Evolutionary conservation across 2,113 vertebrate species (phyloP).

Genomic region (Malurus elegans): DNA sequence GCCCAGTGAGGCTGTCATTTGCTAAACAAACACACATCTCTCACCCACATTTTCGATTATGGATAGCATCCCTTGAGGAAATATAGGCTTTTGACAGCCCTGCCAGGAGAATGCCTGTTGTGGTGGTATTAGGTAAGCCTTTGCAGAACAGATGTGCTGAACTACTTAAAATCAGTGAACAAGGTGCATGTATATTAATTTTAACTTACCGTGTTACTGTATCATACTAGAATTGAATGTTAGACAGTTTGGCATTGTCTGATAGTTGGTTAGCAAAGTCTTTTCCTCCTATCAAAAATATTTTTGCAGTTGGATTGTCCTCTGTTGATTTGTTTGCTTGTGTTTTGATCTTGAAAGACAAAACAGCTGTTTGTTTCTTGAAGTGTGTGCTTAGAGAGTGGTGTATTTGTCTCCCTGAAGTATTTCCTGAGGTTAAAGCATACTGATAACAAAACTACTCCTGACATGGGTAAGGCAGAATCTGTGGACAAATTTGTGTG

Average conservation of each 20-base stretch:
- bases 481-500: not conserved
- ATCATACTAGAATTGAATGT: not conserved
- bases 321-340: slow-evolving; percentile 44
- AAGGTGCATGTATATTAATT: not conserved
- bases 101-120: not conserved
- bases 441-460: not conserved
- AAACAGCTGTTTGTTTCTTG: slow-evolving; percentile 32
- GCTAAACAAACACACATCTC: not conserved
- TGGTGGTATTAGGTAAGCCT: not conserved
- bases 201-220: not conserved
- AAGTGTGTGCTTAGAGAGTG: not conserved
- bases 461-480: not conserved
- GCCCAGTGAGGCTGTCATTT: not conserved
- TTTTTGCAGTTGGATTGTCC: slow-evolving; percentile 9
- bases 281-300: slow-evolving; percentile 29
- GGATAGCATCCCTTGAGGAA: not conserved
- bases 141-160: not conserved
- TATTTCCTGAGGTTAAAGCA: not conserved
- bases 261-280: slow-evolving; percentile 13
- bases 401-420: not conserved
- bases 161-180: not conserved
- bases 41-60: not conserved
- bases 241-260: slow-evolving; percentile 35
- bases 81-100: not conserved
- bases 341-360: slow-evolving; percentile 47